Percentiles rank a stretch among this genome's conserved stretches.
Conservation (phyloP, 2,797 vertebrate genomes). For the Amblyraja radiata region DNA sequence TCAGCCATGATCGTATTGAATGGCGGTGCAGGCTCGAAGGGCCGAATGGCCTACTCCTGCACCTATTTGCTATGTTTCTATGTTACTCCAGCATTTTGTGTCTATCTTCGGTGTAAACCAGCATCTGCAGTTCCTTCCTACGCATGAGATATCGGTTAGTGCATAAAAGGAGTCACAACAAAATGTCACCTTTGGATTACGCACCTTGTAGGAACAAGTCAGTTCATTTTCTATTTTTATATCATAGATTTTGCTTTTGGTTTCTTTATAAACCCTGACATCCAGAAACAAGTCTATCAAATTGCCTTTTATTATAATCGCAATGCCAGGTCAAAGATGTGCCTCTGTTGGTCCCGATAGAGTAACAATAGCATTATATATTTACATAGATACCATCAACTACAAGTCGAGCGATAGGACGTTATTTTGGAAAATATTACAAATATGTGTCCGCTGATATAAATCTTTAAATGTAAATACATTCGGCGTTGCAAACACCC, state of each 20-base stretch:
- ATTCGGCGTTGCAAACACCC: neutral
- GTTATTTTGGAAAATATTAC: neutral
- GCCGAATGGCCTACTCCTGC: too few relatives aligned
- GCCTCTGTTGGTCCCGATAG: neutral
- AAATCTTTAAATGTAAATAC: neutral
- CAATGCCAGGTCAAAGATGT: neutral
- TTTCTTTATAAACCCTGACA: neutral
- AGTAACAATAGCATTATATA: neutral
- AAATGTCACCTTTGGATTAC: too few relatives aligned
- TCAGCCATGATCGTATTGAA: too few relatives aligned
- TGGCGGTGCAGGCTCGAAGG: too few relatives aligned
- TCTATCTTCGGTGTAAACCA: too few relatives aligned
- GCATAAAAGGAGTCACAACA: too few relatives aligned
- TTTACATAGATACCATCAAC: neutral
- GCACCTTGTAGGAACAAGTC: neutral
- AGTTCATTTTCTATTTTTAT: neutral
- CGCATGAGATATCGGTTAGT: too few relatives aligned
- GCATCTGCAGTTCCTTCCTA: too few relatives aligned
- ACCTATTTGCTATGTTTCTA: too few relatives aligned
- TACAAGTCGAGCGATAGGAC: neutral
- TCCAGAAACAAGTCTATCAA: neutral
- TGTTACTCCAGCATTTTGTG: too few relatives aligned
- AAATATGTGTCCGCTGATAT: neutral
- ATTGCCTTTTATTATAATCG: neutral
- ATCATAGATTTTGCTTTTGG: neutral